These are phyloP conservation scores for Actinernus sp. DNA, from an alignment of 92 coral and sea anemone species.

Conservation along the genomic window DNA sequence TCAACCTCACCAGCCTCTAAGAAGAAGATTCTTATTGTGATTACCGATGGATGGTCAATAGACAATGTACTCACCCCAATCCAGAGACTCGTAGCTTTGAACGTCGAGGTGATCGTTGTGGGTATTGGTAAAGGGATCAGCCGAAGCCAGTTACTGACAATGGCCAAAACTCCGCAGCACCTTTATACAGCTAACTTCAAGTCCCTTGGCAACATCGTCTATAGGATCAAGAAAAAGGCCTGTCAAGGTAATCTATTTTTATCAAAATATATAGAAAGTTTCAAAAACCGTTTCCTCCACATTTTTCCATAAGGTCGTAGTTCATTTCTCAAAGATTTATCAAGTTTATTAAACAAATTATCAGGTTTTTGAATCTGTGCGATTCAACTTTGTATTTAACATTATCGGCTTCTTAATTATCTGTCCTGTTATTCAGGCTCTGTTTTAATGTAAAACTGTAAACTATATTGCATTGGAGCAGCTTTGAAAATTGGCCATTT, in stretches of 20 bases:
- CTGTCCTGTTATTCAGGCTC: too few species aligned
- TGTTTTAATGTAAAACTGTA: too few species aligned
- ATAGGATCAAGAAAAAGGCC: slow-evolving; percentile 51
- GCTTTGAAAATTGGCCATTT: too few species aligned
- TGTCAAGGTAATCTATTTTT: slow-evolving; percentile 83
- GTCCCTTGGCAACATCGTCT: slow-evolving; percentile 34
- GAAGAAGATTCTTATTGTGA: slow-evolving; percentile 52
- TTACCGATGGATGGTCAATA: slow-evolving; percentile 58
- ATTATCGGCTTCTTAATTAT: too few species aligned
- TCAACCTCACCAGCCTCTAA: slow-evolving; percentile 12
- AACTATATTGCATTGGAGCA: too few species aligned
- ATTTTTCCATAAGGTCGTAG: too few species aligned
- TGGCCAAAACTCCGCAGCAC: slow-evolving; percentile 78
- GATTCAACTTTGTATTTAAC: too few species aligned
- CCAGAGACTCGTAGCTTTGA: slow-evolving; percentile 51
- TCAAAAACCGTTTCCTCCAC: too few species aligned
- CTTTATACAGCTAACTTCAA: slow-evolving; percentile 34
- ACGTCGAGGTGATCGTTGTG: slow-evolving; percentile 61
- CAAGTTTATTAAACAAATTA: too few species aligned
- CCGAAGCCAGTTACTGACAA: slow-evolving; percentile 52
- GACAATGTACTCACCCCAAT: slow-evolving; percentile 60
- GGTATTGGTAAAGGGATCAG: slow-evolving; percentile 40
- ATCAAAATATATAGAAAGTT: too few species aligned
- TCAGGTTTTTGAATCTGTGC: too few species aligned
- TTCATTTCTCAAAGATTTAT: too few species aligned